phyloP scores from a whole-genome alignment of 2,888 invertebrate species.

The Agrotis segetum region DNA sequence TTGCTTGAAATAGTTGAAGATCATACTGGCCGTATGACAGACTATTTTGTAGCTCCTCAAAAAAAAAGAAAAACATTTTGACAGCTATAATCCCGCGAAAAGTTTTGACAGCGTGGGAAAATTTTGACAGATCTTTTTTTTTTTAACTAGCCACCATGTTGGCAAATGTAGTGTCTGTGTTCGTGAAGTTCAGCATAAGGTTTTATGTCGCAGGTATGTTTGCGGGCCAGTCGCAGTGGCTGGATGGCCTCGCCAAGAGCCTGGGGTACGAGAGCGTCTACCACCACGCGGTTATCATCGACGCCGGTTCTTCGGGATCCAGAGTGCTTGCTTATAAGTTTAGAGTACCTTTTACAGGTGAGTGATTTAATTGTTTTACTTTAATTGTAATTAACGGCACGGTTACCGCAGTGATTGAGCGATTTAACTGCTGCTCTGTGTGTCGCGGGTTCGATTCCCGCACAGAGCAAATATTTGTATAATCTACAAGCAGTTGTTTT shows the following conservation, averaged over 20 bases:
- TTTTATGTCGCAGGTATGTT: slow-evolving; percentile 85
- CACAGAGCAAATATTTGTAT: too few species aligned
- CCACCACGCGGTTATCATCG: slow-evolving; percentile 96
- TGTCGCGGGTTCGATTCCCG: too few species aligned
- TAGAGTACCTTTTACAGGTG: slow-evolving; percentile 94
- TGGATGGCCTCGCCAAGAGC: slow-evolving; percentile 94
- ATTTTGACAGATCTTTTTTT: slow-evolving; percentile 34
- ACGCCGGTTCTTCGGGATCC: slow-evolving; percentile 98
- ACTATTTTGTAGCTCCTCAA: background rate
- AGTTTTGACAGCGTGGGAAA: slow-evolving; percentile 10
- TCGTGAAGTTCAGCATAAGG: slow-evolving; percentile 30
- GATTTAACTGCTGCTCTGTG: too few species aligned
- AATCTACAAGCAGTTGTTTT: too few species aligned
- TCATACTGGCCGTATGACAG: slow-evolving; percentile 3
- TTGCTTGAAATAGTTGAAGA: slow-evolving; percentile 19
- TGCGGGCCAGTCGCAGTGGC: slow-evolving; percentile 91
- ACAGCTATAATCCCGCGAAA: slow-evolving; percentile 4
- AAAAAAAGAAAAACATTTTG: slow-evolving; percentile 8
- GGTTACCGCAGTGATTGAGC: too few species aligned
- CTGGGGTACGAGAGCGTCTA: slow-evolving; percentile 92
- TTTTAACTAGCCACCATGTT: slow-evolving; percentile 30
- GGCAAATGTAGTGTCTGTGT: slow-evolving; percentile 15
- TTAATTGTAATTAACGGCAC: too few species aligned
- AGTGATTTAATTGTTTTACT: slow-evolving; percentile 55
- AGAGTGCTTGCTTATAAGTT: slow-evolving; percentile 96